phyloP scores from a whole-genome alignment of 2,797 vertebrate species.

The Urocyon cinereoargenteus region DNA sequence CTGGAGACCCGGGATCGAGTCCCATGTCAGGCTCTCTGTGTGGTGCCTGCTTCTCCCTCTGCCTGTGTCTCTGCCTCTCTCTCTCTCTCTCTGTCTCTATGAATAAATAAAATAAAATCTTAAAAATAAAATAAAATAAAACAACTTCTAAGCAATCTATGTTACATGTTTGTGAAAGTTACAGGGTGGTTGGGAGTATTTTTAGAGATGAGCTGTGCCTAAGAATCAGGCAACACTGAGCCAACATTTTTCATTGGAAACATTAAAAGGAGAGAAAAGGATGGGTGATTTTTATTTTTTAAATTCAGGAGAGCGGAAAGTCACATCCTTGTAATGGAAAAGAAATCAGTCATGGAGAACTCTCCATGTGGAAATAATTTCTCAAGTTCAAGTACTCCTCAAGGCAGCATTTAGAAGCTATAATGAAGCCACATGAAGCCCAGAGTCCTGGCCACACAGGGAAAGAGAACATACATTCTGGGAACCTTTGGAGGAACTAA shows the following conservation, averaged over 20 bases:
- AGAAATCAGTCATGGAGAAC: not conserved
- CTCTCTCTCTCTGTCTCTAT: no score
- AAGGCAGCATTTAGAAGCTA: not conserved
- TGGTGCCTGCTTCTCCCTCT: no score
- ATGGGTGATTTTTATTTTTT: not conserved
- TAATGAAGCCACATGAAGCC: not conserved
- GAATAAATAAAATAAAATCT: no score
- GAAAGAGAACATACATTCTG: not conserved
- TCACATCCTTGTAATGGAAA: not conserved
- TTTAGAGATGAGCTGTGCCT: not conserved
- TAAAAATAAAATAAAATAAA: not conserved
- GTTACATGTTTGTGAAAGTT: conserved; percentile 10
- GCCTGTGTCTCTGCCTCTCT: no score
- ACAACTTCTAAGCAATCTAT: not conserved
- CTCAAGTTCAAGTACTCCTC: not conserved
- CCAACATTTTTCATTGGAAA: not conserved
- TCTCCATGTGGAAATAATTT: not conserved
- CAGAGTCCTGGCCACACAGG: not conserved
- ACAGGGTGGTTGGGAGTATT: not conserved
- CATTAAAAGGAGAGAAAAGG: not conserved
- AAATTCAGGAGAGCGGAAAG: not conserved
- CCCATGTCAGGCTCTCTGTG: no score
- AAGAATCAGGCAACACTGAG: not conserved
- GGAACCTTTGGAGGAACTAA: not conserved
- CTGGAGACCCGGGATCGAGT: no score